Conservation (phyloP, 64 coral and sea anemone species). For the Catalaphyllia jardinei region DNA sequence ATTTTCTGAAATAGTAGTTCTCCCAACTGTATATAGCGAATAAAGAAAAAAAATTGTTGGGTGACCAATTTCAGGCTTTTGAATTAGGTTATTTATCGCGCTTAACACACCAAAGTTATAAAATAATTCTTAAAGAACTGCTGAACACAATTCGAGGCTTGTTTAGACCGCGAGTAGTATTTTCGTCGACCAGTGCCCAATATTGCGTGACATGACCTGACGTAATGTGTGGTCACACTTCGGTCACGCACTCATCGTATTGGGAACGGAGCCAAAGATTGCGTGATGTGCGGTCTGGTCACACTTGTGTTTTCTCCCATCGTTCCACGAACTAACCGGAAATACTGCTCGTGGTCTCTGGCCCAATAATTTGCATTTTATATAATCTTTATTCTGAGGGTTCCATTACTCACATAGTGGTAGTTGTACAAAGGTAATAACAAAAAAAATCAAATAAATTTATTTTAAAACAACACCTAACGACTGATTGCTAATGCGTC, state of each 20-base stretch:
- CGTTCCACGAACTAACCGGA: neutral
- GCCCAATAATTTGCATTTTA: neutral
- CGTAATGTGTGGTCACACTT: no score
- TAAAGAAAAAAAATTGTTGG: neutral
- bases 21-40: neutral
- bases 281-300: neutral
- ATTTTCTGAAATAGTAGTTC: neutral
- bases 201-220: no score
- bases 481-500: neutral
- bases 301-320: neutral
- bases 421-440: constrained; percentile 51
- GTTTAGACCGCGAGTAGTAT: neutral
- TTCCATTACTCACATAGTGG: neutral
- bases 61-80: neutral
- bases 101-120: neutral
- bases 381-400: neutral
- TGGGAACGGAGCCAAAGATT: no score
- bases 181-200: neutral
- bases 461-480: constrained; percentile 47
- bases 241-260: no score
- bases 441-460: constrained; percentile 47
- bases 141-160: neutral
- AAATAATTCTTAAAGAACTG: neutral
- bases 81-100: constrained; percentile 12
- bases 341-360: neutral